These are phyloP conservation scores for Brachyistius frenatus DNA, from an alignment of 2,113 vertebrate genomes.

Conservation along the genomic window DNA sequence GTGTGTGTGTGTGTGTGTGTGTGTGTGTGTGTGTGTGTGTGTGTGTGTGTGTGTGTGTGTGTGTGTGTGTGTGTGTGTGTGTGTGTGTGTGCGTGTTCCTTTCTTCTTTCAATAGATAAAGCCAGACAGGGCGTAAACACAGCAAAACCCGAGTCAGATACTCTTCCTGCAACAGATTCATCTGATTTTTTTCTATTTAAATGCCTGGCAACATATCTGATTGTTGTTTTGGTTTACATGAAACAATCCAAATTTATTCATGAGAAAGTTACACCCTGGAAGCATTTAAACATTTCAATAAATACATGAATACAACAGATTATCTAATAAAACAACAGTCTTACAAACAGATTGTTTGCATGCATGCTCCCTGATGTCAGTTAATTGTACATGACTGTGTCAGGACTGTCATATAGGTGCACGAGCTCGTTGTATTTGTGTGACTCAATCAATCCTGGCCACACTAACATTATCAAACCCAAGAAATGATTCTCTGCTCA, in stretches of 20 bases:
- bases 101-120: slow-evolving; percentile 51
- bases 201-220: not conserved
- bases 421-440: not conserved
- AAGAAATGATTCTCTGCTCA: too few species aligned
- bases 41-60: not conserved
- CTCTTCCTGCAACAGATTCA: not conserved
- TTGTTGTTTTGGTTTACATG: too few species aligned
- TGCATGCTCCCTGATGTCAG: too few species aligned
- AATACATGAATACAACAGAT: too few species aligned
- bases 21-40: slow-evolving; percentile 7
- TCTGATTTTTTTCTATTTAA: not conserved
- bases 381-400: not conserved
- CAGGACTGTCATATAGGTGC: not conserved
- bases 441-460: not conserved
- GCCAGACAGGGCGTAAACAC: slow-evolving; percentile 52
- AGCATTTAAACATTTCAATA: too few species aligned
- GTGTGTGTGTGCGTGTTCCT: not conserved
- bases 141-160: slow-evolving; percentile 32
- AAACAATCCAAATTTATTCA: too few species aligned
- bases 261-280: too few species aligned
- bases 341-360: too few species aligned
- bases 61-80: slow-evolving; percentile 6
- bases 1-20: slow-evolving; percentile 5
- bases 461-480: not conserved
- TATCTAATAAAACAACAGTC: too few species aligned